Base-by-base conservation (phyloP, 2,888 invertebrate species). In the Cheilosia vernalis region DNA sequence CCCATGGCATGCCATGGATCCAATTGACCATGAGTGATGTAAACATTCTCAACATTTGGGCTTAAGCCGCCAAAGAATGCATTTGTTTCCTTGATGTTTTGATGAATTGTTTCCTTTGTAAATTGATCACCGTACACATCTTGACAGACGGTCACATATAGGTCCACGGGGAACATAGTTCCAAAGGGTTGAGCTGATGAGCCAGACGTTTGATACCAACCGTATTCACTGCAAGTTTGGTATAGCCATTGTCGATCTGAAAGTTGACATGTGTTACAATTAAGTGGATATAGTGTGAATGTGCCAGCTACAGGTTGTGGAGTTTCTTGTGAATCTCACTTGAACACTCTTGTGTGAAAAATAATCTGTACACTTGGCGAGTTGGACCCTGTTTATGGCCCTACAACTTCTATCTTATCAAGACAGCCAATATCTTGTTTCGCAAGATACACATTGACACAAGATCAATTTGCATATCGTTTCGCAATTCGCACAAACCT, bases 141-240 rank as follows among this genome's bases (percentile, higher is more conserved):
- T 2, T 69, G 87, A 55, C 92, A 92, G 67, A 89, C 87, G 9
- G 89, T 87, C 0, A 88, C 88, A 19, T 90, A 91, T 2, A 89
- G 87, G 0, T 87, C 82, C 6, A 90, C 80, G 0, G 91, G 92
- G 63, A 91, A 91, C 60, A 89, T 89, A 1, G 87, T 89, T 19
- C 92, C 91, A 9, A 94, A 94, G 0, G 95, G 95, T 82, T 95
- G 94, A 1, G 91, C 89, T 0, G 89, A 64, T 15, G 94, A 94
- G 81, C 92, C 94, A 0, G 96, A 95, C 2, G 96, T 95, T 92
- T 97, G 97, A 91, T 94, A 97, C 93, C 95, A 97, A 66, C 97
- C 97, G 91, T 94, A 97, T 92, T 98, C 97, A 66, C 95, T 95
- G 91, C 98, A 98, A 0, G 96, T 96, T 91, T 97, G 97, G 90